These are phyloP conservation scores for Ammodytes marinus DNA, from an alignment of 2,113 vertebrate genomes.

Conservation along the genomic window DNA sequence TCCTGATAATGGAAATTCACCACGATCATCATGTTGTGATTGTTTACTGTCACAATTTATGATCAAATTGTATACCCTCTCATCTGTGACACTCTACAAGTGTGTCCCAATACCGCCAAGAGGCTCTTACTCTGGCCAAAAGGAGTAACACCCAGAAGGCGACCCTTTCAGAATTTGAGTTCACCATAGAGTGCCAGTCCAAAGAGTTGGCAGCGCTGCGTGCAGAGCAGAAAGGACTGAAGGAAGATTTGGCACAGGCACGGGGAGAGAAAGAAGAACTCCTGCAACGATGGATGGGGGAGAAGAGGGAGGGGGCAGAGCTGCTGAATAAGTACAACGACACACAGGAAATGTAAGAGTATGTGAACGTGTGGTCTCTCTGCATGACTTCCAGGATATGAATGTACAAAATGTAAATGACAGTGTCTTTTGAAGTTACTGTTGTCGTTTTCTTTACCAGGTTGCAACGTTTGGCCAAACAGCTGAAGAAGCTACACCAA, in stretches of 20 bases:
- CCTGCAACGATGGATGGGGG: slow-evolving; percentile 82
- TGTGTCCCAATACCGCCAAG: slow-evolving; percentile 76
- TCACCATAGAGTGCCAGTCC: slow-evolving; percentile 76
- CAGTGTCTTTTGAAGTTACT: neutral
- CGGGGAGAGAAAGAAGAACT: slow-evolving; percentile 75
- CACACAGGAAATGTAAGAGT: slow-evolving; percentile 76
- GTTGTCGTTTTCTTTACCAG: slow-evolving; percentile 43
- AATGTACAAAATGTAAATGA: neutral
- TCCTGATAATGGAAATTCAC: no score
- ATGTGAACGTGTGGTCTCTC: neutral
- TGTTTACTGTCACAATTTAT: no score
- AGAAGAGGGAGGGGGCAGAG: slow-evolving; percentile 79
- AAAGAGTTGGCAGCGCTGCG: slow-evolving; percentile 74
- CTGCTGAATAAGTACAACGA: slow-evolving; percentile 81
- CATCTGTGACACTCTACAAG: slow-evolving; percentile 59
- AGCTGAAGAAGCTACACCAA: slow-evolving; percentile 65
- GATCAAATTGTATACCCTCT: no score
- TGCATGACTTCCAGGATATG: neutral
- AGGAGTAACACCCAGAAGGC: slow-evolving; percentile 62
- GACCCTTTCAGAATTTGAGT: slow-evolving; percentile 71
- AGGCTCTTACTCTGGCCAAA: slow-evolving; percentile 78
- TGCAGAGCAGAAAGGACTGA: slow-evolving; percentile 63
- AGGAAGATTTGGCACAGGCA: slow-evolving; percentile 51
- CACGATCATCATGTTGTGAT: no score
- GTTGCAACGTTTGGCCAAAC: slow-evolving; percentile 72